Percentiles rank a stretch among this genome's conserved stretches.
Evolutionary conservation across 2,797 vertebrate species (phyloP).

Genomic region (Prionace glauca): DNA sequence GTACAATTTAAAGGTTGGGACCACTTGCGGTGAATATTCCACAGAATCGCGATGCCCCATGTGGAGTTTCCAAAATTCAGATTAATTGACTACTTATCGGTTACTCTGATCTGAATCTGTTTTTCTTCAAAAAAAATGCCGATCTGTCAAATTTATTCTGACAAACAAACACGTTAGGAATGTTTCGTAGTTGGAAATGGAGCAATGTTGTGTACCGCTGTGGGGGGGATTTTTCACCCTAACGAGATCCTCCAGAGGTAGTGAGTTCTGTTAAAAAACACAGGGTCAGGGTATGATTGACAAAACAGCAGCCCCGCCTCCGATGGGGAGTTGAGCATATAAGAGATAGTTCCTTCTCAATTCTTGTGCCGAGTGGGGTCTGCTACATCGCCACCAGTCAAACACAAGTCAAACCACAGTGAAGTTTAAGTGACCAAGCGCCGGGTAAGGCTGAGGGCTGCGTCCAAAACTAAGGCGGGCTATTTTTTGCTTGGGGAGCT

Average conservation of each 20-base stretch:
- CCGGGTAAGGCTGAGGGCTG: background rate
- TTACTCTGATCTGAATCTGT: background rate
- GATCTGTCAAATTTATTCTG: constrained; percentile 21
- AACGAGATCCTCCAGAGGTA: too few species aligned
- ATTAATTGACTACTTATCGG: background rate
- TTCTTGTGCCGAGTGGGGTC: background rate
- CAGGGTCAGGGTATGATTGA: background rate
- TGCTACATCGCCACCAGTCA: constrained; percentile 15
- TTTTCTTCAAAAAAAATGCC: background rate
- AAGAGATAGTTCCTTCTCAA: background rate
- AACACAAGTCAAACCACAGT: background rate
- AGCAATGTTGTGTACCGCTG: background rate
- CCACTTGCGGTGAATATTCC: background rate
- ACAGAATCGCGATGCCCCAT: background rate
- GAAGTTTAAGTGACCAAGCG: too few species aligned
- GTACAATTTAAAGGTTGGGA: background rate
- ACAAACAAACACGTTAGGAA: background rate
- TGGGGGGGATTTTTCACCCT: background rate
- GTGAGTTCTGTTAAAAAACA: background rate
- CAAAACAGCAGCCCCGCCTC: background rate
- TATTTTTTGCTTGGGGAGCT: background rate
- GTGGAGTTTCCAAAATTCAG: background rate
- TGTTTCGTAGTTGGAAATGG: background rate
- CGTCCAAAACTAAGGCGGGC: too few species aligned
- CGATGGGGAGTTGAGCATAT: background rate